A percentile compares a stretch with the other conserved stretches of the same genome.
Conservation (phyloP, 2,797 vertebrate species). For the Chaetophractus vellerosus region DNA sequence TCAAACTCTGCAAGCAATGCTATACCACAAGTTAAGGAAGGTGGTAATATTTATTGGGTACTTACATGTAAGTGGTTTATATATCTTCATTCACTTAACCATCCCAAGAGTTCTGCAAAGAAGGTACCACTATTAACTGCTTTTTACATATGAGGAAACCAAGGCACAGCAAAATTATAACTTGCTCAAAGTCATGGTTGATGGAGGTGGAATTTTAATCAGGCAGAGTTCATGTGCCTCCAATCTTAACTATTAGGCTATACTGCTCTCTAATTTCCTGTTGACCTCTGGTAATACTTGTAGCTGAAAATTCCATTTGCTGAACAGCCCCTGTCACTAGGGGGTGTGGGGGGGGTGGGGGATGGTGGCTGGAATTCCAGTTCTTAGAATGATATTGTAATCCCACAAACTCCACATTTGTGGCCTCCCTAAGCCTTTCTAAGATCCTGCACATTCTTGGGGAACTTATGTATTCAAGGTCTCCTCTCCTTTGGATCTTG, state of each 20-base stretch:
- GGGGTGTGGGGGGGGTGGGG: no score
- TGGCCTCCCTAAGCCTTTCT: background rate
- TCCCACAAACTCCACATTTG: background rate
- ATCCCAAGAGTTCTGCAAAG: background rate
- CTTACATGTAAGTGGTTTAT: background rate
- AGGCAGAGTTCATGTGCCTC: background rate
- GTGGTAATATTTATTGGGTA: background rate
- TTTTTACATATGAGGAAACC: constrained; percentile 5
- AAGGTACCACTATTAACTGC: background rate
- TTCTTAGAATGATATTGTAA: background rate
- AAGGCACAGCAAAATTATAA: background rate
- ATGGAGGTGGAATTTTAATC: background rate
- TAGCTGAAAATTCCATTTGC: background rate
- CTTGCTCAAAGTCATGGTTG: background rate
- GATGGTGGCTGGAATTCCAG: background rate
- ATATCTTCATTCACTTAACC: background rate
- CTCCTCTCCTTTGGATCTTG: background rate
- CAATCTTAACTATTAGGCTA: background rate
- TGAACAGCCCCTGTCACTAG: background rate
- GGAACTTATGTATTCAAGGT: background rate
- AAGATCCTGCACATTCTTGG: background rate
- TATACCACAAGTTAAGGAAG: background rate
- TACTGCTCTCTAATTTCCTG: background rate
- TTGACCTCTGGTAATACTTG: constrained; percentile 28
- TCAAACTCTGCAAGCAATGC: background rate